Percentiles rank a stretch among this genome's conserved stretches.
Conservation (phyloP, 2,888 invertebrate genomes). For the Cheilosia impressa region DNA sequence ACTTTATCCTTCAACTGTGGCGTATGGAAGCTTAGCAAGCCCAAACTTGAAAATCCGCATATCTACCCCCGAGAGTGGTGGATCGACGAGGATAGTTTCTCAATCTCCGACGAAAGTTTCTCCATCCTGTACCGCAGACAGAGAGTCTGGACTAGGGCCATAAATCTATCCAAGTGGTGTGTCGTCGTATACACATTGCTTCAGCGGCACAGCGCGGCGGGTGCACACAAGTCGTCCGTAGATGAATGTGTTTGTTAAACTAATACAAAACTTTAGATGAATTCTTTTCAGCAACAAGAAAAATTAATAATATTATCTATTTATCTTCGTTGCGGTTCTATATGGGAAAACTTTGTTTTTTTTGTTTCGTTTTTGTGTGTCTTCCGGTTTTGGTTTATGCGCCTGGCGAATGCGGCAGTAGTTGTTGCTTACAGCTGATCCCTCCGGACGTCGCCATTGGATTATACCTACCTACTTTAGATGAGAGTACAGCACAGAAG, state of each 20-base stretch:
- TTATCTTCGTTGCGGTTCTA: constrained; percentile 78
- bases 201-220: constrained; percentile 19
- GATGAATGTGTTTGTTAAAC: constrained; percentile 78
- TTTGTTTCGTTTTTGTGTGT: constrained; percentile 30
- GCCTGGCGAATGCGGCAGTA: constrained; percentile 11
- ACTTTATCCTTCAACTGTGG: constrained; percentile 69
- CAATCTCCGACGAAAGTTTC: constrained; percentile 75
- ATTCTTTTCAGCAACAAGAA: constrained; percentile 78
- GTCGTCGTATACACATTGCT: constrained; percentile 51
- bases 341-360: constrained; percentile 64
- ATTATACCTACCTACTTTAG: constrained; percentile 9
- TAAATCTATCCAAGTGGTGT: constrained; percentile 77
- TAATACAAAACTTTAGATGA: constrained; percentile 78
- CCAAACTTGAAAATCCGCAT: constrained; percentile 65
- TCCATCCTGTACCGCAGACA: constrained; percentile 77
- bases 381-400: constrained; percentile 33
- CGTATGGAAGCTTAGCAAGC: constrained; percentile 58
- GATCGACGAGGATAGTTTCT: constrained; percentile 74
- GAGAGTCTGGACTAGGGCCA: constrained; percentile 77
- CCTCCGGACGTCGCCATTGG: constrained; percentile 11
- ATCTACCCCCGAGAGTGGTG: constrained; percentile 43
- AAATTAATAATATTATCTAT: constrained; percentile 78
- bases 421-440: constrained; percentile 59
- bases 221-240: constrained; percentile 53
- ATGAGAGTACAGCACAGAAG: constrained; percentile 36